Evolutionary conservation across 2,113 vertebrate species (phyloP).

Genomic region (Crotalus helleri): DNA sequence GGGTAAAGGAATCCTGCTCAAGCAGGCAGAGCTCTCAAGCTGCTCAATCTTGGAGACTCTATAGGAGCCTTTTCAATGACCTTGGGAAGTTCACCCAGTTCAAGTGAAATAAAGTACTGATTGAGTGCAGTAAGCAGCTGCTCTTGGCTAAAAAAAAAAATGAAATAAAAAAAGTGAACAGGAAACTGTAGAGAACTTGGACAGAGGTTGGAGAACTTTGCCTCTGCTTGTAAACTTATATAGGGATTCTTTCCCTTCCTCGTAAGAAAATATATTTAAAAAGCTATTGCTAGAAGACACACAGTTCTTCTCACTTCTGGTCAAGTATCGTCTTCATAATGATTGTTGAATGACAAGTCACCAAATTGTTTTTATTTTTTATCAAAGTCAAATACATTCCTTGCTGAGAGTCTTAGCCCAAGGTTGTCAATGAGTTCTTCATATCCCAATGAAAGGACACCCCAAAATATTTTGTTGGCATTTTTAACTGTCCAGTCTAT

Average conservation of each 20-base stretch:
- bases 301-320: not conserved
- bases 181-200: slow-evolving; percentile 2
- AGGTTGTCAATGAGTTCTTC: not conserved
- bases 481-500: not conserved
- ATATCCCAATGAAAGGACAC: not conserved
- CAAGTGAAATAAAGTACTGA: not conserved
- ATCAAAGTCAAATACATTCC: not conserved
- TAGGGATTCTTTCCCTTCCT: not conserved
- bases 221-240: slow-evolving; percentile 26
- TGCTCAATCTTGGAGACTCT: not conserved
- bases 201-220: slow-evolving; percentile 6
- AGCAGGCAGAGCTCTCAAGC: not conserved
- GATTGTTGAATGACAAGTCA: not conserved
- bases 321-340: not conserved
- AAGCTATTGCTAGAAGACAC: not conserved
- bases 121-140: not conserved
- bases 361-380: not conserved
- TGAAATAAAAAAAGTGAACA: not conserved
- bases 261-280: not conserved
- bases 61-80: slow-evolving; percentile 3
- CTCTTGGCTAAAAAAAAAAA: not conserved
- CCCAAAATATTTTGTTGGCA: not conserved
- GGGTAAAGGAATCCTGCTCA: not conserved
- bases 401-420: not conserved
- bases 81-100: not conserved